Percentiles rank a stretch among this genome's conserved stretches.
Conservation (phyloP, 2,888 invertebrate species). For the Minunthozetes semirufus region DNA sequence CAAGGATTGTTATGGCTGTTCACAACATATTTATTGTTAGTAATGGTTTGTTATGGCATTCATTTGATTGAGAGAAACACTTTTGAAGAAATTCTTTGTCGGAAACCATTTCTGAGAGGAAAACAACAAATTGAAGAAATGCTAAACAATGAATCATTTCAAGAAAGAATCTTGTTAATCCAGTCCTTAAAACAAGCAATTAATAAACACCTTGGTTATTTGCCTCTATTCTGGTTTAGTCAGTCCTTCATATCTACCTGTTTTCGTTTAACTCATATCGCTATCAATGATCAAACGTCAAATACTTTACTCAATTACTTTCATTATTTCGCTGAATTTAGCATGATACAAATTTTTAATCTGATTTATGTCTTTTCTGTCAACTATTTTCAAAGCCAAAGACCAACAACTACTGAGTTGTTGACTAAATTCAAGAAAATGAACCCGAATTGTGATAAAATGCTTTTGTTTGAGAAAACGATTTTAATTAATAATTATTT, state of each 20-base stretch:
- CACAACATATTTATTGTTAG: too few species aligned
- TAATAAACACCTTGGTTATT: neutral
- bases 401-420: neutral
- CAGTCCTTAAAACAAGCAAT: neutral
- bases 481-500: neutral
- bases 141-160: too few species aligned
- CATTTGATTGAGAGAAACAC: too few species aligned
- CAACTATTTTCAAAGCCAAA: neutral
- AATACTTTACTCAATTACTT: neutral
- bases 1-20: too few species aligned
- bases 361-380: neutral
- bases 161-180: neutral
- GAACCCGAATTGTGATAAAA: neutral
- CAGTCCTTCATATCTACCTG: slow-evolving; percentile 18
- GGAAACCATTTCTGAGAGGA: too few species aligned
- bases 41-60: too few species aligned
- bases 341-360: neutral
- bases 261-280: neutral
- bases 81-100: too few species aligned
- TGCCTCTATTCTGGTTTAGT: slow-evolving; percentile 28
- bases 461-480: neutral
- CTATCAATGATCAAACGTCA: neutral
- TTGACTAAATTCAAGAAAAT: neutral
- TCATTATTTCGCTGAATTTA: neutral
- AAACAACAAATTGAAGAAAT: too few species aligned